These are phyloP conservation scores for Naso thynnoides DNA, from an alignment of 2,797 vertebrate species.

Conservation along the genomic window DNA sequence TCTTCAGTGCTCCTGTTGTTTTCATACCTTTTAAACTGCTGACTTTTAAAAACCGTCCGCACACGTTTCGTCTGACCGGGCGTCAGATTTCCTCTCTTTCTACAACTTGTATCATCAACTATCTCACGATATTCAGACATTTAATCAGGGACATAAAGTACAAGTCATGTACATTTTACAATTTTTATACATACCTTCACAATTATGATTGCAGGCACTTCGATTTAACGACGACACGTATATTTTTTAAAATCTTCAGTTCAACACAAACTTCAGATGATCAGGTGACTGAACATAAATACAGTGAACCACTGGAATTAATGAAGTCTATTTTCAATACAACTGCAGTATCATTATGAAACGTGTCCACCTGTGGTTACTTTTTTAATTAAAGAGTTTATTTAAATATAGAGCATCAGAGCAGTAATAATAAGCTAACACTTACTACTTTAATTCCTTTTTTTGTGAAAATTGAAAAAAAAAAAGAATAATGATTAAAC, in stretches of 20 bases:
- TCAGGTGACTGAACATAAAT: constrained; percentile 31
- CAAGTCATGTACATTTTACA: constrained; percentile 14
- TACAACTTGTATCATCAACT: neutral
- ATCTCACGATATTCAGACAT: constrained; percentile 31
- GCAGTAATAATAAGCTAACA: constrained; percentile 2
- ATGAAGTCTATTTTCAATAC: constrained; percentile 37
- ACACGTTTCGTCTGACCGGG: neutral
- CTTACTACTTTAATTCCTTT: constrained; percentile 5
- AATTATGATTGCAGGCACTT: constrained; percentile 2
- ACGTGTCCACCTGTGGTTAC: neutral
- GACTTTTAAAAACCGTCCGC: constrained; percentile 18
- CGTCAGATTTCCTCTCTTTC: neutral
- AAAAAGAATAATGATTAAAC: neutral
- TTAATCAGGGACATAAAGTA: constrained; percentile 58
- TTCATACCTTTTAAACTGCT: constrained; percentile 27
- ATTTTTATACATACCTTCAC: constrained; percentile 4
- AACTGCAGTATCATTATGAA: neutral
- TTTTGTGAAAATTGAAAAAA: neutral
- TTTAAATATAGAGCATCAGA: constrained; percentile 32
- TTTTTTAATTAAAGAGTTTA: constrained; percentile 8
- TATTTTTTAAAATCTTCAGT: constrained; percentile 7
- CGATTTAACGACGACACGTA: neutral
- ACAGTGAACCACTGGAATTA: constrained; percentile 11
- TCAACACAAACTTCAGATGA: constrained; percentile 13
- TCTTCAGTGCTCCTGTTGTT: constrained; percentile 10